These are phyloP conservation scores for Sporophila hypoxantha DNA, from an alignment of 2,113 vertebrate species.

Conservation along the genomic window DNA sequence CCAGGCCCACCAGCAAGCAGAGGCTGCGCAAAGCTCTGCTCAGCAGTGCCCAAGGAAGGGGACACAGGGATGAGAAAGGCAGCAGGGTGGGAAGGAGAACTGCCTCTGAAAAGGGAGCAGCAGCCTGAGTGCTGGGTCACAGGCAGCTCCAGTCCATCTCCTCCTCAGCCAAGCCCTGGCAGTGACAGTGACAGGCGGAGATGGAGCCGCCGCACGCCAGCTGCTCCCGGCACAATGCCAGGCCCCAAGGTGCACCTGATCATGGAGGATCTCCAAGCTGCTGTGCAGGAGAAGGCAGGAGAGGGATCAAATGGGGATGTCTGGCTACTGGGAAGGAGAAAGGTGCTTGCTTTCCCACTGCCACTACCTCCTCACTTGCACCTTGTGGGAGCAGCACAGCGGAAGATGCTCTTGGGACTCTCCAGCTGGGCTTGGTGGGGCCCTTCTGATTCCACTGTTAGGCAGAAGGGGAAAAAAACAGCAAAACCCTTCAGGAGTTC, in stretches of 20 bases:
- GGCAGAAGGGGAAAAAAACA: neutral
- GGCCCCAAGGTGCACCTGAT: neutral
- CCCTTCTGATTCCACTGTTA: neutral
- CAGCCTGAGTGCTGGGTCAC: neutral
- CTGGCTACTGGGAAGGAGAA: neutral
- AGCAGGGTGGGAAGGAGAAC: neutral
- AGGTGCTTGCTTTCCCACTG: neutral
- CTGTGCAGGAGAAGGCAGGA: neutral
- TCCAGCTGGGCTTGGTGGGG: neutral
- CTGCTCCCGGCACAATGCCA: neutral
- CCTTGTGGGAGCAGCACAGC: neutral
- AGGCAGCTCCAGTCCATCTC: neutral
- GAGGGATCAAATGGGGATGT: neutral
- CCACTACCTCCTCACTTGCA: neutral
- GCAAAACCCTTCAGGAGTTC: neutral
- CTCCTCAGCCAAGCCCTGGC: neutral
- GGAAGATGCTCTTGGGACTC: neutral
- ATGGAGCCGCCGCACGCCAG: neutral
- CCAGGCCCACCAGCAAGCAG: neutral
- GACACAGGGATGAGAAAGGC: neutral
- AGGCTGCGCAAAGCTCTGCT: neutral
- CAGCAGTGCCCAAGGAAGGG: neutral
- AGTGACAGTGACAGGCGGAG: neutral
- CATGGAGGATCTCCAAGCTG: neutral
- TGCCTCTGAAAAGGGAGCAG: neutral